Percentiles rank a stretch among this genome's conserved stretches.
Evolutionary conservation across 2,888 invertebrate genomes (phyloP).

Genomic region (Nasonia oneida): DNA sequence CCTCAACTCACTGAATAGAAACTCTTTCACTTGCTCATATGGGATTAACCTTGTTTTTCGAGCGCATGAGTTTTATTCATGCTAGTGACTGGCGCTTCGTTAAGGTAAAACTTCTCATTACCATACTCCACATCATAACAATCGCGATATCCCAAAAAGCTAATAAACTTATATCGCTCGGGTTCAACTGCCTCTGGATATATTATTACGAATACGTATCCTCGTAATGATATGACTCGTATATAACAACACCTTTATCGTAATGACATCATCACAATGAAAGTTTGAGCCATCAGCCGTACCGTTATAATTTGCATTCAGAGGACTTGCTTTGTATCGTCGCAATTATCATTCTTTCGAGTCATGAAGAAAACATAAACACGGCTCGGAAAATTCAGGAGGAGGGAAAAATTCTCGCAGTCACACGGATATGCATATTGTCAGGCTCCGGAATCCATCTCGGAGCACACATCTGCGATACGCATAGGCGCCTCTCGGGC

Average conservation of each 20-base stretch:
- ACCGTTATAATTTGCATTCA: not conserved
- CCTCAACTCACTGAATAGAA: constrained; percentile 38
- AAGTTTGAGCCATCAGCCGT: not conserved
- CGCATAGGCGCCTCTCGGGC: constrained; percentile 52
- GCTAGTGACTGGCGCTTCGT: not conserved
- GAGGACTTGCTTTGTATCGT: not conserved
- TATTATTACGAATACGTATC: not conserved
- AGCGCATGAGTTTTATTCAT: constrained; percentile 16
- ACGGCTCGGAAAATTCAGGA: not conserved
- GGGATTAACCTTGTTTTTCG: constrained; percentile 52
- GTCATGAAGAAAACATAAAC: not conserved
- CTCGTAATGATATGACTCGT: not conserved
- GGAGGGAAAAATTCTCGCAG: not conserved
- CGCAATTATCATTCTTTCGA: not conserved
- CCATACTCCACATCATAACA: not conserved
- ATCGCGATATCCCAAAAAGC: not conserved
- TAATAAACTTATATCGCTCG: not conserved
- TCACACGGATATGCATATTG: constrained; percentile 61
- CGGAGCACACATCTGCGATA: constrained; percentile 34
- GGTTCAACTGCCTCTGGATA: not conserved
- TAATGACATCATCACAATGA: constrained; percentile 12
- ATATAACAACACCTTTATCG: not conserved
- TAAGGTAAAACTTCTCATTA: not conserved
- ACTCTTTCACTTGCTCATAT: constrained; percentile 54
- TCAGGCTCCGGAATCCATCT: constrained; percentile 37